A percentile compares a stretch with the other conserved stretches of the same genome.
Conservation (phyloP, 2,113 vertebrate species). For the Pterocles burchelli region DNA sequence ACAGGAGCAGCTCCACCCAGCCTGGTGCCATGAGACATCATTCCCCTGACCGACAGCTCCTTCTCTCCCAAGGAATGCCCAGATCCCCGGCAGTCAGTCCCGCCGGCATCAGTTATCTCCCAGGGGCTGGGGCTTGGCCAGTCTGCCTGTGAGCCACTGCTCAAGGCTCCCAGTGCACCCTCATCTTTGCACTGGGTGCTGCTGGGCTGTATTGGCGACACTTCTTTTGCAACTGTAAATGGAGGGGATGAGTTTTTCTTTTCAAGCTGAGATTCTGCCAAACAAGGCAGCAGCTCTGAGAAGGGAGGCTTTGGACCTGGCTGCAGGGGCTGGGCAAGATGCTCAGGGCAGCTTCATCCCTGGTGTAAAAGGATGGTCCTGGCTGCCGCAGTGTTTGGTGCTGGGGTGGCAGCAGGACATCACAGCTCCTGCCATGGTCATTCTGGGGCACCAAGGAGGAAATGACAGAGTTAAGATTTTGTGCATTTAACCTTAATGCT, state of each 20-base stretch:
- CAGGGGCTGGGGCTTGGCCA: background rate
- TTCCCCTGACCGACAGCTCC: background rate
- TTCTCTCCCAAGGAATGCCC: background rate
- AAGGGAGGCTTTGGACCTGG: background rate
- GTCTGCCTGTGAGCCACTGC: background rate
- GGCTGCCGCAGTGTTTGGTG: background rate
- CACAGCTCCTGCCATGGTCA: background rate
- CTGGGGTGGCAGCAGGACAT: background rate
- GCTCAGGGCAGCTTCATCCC: background rate
- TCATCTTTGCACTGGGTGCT: background rate
- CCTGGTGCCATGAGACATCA: background rate
- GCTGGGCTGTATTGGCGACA: background rate
- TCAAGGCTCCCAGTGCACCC: background rate
- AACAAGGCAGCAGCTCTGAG: background rate
- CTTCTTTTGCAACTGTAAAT: background rate
- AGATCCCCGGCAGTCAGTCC: background rate
- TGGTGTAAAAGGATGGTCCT: background rate
- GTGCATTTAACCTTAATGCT: background rate
- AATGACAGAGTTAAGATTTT: background rate
- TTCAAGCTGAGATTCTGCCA: background rate
- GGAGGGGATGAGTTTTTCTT: background rate
- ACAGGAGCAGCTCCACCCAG: background rate
- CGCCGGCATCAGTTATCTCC: accelerated
- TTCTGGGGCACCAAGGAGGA: background rate
- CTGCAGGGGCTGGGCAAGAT: background rate